These are phyloP conservation scores for Norana najaformis DNA, from an alignment of 2,888 invertebrate species.

Conservation along the genomic window DNA sequence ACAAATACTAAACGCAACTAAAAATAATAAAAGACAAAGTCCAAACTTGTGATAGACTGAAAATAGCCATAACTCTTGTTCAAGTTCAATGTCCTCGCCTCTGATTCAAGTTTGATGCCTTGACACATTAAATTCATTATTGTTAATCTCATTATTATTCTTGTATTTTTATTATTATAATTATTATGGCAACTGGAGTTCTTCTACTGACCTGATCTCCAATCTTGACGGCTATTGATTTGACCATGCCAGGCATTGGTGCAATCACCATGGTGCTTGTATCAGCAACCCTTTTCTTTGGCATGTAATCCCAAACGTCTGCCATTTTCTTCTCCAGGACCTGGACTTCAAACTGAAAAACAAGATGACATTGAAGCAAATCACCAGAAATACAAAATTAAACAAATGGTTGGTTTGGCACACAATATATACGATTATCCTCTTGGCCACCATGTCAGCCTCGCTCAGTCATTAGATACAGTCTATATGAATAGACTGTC, in stretches of 20 bases:
- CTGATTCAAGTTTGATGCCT: background rate
- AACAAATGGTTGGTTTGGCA: background rate
- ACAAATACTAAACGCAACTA: background rate
- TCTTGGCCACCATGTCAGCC: no score
- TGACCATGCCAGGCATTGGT: conserved; percentile 74
- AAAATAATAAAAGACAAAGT: background rate
- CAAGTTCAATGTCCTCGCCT: background rate
- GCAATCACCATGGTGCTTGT: conserved; percentile 67
- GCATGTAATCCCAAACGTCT: conserved; percentile 66
- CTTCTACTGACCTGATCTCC: conserved; percentile 64
- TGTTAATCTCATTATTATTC: background rate
- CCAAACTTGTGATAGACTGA: background rate
- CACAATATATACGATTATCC: no score
- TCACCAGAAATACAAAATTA: background rate
- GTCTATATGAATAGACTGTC: no score
- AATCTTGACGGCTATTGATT: conserved; percentile 66
- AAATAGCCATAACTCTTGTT: background rate
- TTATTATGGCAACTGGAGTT: background rate
- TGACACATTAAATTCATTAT: background rate
- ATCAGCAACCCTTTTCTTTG: conserved; percentile 65
- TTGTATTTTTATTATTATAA: background rate
- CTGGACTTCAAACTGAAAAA: conserved; percentile 28
- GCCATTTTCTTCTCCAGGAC: conserved; percentile 65
- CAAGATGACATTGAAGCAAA: background rate
- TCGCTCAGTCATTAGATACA: no score